These are phyloP conservation scores for Charanyca ferruginea DNA, from an alignment of 2,888 invertebrate species.

Conservation along the genomic window DNA sequence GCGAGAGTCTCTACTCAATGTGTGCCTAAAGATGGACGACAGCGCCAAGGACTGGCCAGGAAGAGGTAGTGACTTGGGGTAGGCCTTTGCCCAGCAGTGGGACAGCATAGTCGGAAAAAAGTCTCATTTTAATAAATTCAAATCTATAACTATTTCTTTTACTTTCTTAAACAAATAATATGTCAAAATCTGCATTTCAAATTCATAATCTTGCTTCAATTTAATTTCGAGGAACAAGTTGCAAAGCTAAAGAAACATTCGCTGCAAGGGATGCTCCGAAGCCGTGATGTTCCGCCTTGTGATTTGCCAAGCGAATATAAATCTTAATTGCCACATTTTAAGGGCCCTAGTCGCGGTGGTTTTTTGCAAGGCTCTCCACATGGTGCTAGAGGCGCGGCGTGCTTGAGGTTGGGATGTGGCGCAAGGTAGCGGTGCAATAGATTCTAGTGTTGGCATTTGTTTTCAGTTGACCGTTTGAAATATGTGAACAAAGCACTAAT, in stretches of 20 bases:
- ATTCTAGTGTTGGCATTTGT: not conserved
- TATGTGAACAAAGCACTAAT: too few species aligned
- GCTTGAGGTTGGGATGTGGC: conserved; percentile 75
- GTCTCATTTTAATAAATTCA: not conserved
- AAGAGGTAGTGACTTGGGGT: too few species aligned
- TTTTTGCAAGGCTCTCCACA: conserved; percentile 77
- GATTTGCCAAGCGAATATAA: conserved; percentile 86
- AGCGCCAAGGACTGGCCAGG: too few species aligned
- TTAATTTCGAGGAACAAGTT: conserved; percentile 81
- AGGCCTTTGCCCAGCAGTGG: too few species aligned
- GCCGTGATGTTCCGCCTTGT: conserved; percentile 79
- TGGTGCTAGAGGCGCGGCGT: conserved; percentile 76
- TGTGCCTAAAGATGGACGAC: too few species aligned
- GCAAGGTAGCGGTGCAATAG: conserved; percentile 44
- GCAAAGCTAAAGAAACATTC: conserved; percentile 80
- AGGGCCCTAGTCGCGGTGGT: conserved; percentile 83
- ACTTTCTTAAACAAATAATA: conserved; percentile 39
- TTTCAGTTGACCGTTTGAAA: not conserved
- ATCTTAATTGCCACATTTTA: conserved; percentile 85
- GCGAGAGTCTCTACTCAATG: too few species aligned
- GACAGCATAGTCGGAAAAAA: too few species aligned
- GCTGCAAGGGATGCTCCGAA: conserved; percentile 73
- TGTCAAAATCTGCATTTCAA: conserved; percentile 62
- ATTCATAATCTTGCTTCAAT: conserved; percentile 81
- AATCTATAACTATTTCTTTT: not conserved